phyloP scores from a whole-genome alignment of 1,140 invertebrate genomes.

The Galendromus occidentalis region DNA sequence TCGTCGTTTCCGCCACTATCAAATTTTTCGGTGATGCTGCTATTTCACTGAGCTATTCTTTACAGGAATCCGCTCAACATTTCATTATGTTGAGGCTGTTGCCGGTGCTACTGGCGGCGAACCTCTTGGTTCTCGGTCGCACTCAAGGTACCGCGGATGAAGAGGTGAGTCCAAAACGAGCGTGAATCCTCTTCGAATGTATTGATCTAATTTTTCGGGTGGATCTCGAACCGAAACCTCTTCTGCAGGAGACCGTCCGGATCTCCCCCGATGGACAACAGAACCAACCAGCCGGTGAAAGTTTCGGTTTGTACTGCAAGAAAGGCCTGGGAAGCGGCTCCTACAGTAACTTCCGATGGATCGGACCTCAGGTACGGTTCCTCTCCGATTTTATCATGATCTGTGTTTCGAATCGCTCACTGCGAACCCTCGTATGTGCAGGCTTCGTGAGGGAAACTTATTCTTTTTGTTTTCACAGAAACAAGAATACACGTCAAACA shows the following conservation, averaged over 20 bases:
- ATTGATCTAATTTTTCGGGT: no score
- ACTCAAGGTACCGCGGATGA: no score
- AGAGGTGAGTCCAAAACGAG: no score
- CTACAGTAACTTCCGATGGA: not conserved
- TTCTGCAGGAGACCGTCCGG: not conserved
- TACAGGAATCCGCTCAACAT: no score
- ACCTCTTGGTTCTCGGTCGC: no score
- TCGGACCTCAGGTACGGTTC: not conserved
- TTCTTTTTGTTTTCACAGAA: not conserved
- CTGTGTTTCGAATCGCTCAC: not conserved
- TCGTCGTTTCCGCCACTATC: no score
- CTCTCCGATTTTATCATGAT: not conserved
- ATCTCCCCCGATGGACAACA: not conserved
- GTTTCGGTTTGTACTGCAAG: not conserved
- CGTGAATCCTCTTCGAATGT: no score
- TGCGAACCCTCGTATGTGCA: not conserved
- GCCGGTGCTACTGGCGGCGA: no score
- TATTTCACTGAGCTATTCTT: no score
- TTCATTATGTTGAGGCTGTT: no score
- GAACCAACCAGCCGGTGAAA: not conserved
- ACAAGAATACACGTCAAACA: not conserved
- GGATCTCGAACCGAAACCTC: no score
- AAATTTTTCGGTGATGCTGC: no score
- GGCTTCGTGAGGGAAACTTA: not conserved
- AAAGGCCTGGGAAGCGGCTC: not conserved